Base-by-base conservation (phyloP, 2,888 invertebrate genomes). In the Endomychus coccineus region DNA sequence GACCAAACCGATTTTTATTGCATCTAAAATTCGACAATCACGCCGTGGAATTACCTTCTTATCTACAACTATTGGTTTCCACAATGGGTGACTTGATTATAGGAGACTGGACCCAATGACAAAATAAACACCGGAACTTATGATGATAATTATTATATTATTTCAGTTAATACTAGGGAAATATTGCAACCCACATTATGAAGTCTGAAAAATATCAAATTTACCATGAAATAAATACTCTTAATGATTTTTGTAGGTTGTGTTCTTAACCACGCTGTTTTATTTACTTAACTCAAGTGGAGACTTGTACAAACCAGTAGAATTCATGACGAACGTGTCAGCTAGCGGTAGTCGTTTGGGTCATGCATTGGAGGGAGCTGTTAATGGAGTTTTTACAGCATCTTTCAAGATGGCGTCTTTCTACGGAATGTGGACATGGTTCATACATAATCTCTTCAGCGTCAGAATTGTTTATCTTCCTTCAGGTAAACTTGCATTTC, bases 381-480 rank as follows among this genome's bases (percentile, higher is more conserved):
- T 91, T 35, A 92, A 91, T 51, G 91, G 92, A 51, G 97, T 98
- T 9, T 89, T 98, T 61, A 79, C 88, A 40, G 95, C 96, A 0
- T 94, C 96, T 2, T 84, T 95, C 54, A 98, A 97, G 70, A 89
- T 97, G 79, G 89, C 94, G 1, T 73, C 87, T 0, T 98, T 98
- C 69, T 97, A 98, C 62, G 97, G 96, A 0, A 73, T 97, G 45
- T 98, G 96, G 80, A 97, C 97, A 0, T 98, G 96, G 92, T 77
- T 97, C 43, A 86, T 92, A 33, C 97, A 98, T 65, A 91, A 89
- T 47, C 70, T 97, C 7, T 96, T 97, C 61, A 88, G 88, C 38
- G 87, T 86, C 3, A 89, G 91, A 65, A 88, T 98, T 42, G 89
- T 97, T 19, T 97, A 95, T 64, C 74, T 97, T 46, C 96, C 97